Evolutionary conservation across 1,140 invertebrate genomes (phyloP).

Genomic region (Drosophila kohkoa): DNA sequence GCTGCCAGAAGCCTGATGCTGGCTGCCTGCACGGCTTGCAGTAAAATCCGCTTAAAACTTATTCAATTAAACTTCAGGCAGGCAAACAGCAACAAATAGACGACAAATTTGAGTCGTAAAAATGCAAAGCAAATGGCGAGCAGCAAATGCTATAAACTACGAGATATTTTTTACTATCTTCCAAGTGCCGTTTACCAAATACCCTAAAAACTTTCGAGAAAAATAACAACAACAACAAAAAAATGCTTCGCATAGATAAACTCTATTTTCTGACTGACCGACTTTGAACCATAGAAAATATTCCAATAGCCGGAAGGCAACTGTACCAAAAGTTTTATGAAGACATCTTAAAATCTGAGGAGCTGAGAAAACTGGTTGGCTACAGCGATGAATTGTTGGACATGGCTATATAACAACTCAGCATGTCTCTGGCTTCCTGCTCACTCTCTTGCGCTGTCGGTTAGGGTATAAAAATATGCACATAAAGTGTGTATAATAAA

Average conservation of each 20-base stretch:
- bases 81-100: constrained; percentile 54
- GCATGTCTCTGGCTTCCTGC: not conserved
- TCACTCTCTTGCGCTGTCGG: not conserved
- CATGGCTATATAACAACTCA: constrained; percentile 12
- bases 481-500: constrained; percentile 78
- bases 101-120: constrained; percentile 77
- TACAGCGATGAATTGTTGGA: constrained; percentile 4
- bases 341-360: constrained; percentile 1
- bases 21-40: constrained; percentile 31
- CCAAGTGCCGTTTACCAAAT: constrained; percentile 13
- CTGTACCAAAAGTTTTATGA: constrained; percentile 3
- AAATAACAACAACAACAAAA: not conserved
- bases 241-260: not conserved
- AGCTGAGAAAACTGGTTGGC: constrained; percentile 5
- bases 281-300: not conserved
- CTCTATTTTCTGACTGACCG: not conserved
- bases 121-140: constrained; percentile 71
- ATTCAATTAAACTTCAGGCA: constrained; percentile 77
- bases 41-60: constrained; percentile 81
- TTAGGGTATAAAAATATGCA: constrained; percentile 74
- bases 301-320: not conserved
- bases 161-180: constrained; percentile 19
- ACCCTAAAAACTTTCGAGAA: not conserved
- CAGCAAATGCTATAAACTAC: constrained; percentile 61
- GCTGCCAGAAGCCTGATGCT: not conserved